These are phyloP conservation scores for Drosophila quadrilineata DNA, from an alignment of 1,140 invertebrate species.

Conservation along the genomic window DNA sequence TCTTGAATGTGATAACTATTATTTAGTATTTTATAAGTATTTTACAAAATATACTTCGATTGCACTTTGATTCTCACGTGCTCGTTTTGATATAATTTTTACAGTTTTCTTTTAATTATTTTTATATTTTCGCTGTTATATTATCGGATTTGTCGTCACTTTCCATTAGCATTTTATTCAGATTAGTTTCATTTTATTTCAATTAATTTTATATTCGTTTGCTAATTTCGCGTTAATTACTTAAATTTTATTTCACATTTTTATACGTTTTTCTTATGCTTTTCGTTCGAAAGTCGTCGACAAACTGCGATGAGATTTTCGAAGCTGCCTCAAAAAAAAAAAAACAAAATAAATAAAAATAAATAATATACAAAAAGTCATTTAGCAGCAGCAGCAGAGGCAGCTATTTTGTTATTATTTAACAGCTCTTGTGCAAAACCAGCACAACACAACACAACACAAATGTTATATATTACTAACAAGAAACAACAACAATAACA, in stretches of 20 bases:
- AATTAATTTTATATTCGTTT: neutral
- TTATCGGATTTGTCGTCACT: no score
- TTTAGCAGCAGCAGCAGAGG: constrained; percentile 62
- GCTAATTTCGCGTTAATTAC: neutral
- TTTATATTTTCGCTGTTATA: no score
- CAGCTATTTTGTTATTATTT: constrained; percentile 72
- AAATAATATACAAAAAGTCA: constrained; percentile 54
- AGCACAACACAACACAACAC: constrained; percentile 32
- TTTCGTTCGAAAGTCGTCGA: constrained; percentile 77
- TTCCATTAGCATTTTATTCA: constrained; percentile 4
- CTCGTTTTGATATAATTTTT: no score
- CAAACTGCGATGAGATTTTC: constrained; percentile 67
- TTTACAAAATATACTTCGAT: no score
- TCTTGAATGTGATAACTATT: no score
- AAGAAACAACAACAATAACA: constrained; percentile 41
- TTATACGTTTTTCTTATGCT: constrained; percentile 74
- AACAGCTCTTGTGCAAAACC: constrained; percentile 51
- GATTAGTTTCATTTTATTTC: neutral
- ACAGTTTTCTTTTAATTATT: no score
- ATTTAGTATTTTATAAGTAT: no score
- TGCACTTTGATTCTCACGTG: no score
- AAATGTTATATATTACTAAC: constrained; percentile 53
- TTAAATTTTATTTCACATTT: neutral
- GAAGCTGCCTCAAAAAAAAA: constrained; percentile 47
- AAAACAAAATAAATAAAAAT: constrained; percentile 48